Conservation (phyloP, 2,888 invertebrate species). For the Spodoptera littoralis region DNA sequence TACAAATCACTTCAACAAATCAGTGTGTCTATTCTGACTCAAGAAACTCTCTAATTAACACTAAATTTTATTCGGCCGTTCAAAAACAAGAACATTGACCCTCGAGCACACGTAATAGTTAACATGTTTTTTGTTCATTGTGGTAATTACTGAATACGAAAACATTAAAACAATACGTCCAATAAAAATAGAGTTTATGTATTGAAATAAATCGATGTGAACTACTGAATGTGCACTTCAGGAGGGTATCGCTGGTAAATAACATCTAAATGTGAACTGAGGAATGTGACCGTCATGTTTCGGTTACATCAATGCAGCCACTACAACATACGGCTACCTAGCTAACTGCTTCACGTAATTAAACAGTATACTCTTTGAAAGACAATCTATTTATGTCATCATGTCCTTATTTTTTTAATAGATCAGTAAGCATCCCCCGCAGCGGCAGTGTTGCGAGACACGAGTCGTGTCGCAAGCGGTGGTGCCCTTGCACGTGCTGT, state of each 20-base stretch:
- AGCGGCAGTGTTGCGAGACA: constrained; percentile 79
- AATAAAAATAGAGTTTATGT: constrained; percentile 58
- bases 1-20: constrained; percentile 32
- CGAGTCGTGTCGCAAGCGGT: constrained; percentile 81
- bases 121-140: constrained; percentile 86
- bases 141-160: constrained; percentile 74
- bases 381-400: constrained; percentile 87
- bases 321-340: constrained; percentile 73
- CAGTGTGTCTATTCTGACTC: constrained; percentile 27
- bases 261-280: constrained; percentile 83
- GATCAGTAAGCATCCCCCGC: constrained; percentile 88
- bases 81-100: constrained; percentile 82
- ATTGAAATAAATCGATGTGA: constrained; percentile 53
- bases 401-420: constrained; percentile 89
- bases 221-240: constrained; percentile 55
- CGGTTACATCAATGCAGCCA: constrained; percentile 84
- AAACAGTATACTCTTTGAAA: constrained; percentile 75
- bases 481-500: constrained; percentile 84
- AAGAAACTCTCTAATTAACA: constrained; percentile 47
- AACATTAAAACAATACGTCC: constrained; percentile 61
- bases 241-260: constrained; percentile 70
- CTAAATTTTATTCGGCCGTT: constrained; percentile 57
- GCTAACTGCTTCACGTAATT: constrained; percentile 73
- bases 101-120: constrained; percentile 85
- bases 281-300: constrained; percentile 88